Evolutionary conservation across 2,797 vertebrate genomes (phyloP).

Genomic region (Enteromius viviparus): DNA sequence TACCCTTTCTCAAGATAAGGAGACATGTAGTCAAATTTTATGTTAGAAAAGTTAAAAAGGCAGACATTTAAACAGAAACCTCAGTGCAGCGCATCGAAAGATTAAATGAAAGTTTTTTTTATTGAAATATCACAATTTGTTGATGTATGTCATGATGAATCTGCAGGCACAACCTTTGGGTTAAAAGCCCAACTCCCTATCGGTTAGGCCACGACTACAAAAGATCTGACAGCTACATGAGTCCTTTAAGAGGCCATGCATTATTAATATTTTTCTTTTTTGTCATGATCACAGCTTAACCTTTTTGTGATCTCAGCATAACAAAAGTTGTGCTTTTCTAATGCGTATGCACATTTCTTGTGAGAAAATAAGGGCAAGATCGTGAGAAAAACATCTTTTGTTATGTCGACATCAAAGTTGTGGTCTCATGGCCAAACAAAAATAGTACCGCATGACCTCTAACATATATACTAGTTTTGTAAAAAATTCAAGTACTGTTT

Average conservation of each 20-base stretch:
- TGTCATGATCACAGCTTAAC: not conserved
- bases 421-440: not conserved
- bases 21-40: conserved; percentile 11
- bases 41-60: conserved; percentile 9
- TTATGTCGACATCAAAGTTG: not conserved
- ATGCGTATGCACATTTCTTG: not conserved
- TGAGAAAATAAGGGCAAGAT: not conserved
- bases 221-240: not conserved
- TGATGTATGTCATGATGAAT: not conserved
- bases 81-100: not conserved
- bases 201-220: too few species aligned
- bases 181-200: too few species aligned
- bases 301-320: not conserved
- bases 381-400: not conserved
- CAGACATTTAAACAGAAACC: conserved; percentile 3
- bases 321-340: not conserved
- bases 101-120: not conserved
- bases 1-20: not conserved
- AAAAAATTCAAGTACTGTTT: not conserved
- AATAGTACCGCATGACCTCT: not conserved
- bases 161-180: not conserved
- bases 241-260: not conserved
- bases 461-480: not conserved
- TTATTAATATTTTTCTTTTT: not conserved
- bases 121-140: not conserved